Base-by-base conservation (phyloP, 2,797 vertebrate species). In the Tokudaia muenninki region DNA sequence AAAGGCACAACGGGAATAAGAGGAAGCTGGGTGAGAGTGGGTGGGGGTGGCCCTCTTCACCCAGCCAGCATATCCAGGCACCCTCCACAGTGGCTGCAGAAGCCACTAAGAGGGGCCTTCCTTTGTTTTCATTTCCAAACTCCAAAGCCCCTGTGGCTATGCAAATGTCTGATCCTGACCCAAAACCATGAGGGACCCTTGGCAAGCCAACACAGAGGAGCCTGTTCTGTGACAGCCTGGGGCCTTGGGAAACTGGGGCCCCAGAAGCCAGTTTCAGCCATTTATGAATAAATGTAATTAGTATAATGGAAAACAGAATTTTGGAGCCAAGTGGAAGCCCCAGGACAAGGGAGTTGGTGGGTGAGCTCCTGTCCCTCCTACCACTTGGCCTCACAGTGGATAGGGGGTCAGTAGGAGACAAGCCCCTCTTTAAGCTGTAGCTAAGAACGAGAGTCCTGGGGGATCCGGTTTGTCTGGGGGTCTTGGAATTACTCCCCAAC, bases 281-380 rank as follows among this genome's bases (percentile, higher is more conserved):
- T 80, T 95, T 81, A 96, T 95, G 95, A 97, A 96, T 97, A 98
- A 97, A 97, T 97, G 72, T 87, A 97, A 98, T 96, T 97, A 97
- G 91, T 22, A 7, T 91, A 87, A 95, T 72, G 70, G 87, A 91
- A 97, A 97, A 97, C 97, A 97, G 91, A 95, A 91, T 47, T 63
- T 83, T 50, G 95, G 95, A 59, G 95, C 83, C 12, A 44, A 75
- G 79, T 21, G 1, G 87, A 92, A 95, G 75, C 91, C 79, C 41
- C 6, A 0, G 93, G 86, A 92, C 0, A 11, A 63, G 34, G 63
- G 84, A 95, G 81, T 95, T 29, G 88, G 77, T 14, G 24, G 16
- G 57, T 29, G 24, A 24, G 82, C 86, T 34, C 70, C 26, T 37
- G 82, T 89, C 55, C 82, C 29, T 86, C 74, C 91, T 0, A 44